Evolutionary conservation across 2,797 vertebrate species (phyloP), one percentile per base, ranked within the genome.

Genomic region (Babyrousa celebensis): DNA sequence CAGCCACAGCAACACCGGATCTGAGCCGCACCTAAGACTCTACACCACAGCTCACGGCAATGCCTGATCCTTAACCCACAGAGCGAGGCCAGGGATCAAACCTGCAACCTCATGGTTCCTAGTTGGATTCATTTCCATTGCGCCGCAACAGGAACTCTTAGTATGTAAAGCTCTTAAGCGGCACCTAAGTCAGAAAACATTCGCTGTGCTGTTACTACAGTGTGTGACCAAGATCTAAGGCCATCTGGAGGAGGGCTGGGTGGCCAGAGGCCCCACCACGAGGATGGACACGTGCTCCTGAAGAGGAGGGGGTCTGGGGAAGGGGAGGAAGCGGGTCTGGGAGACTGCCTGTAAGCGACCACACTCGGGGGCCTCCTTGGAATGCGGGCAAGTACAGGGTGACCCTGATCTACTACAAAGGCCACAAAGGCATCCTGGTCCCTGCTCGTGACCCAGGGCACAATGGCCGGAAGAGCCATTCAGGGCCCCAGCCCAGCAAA

Each of bases 381-480:
- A 96, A 94, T 92, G 63, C 20, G 40, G 62, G 96, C 97, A 97
- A 97, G 92, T 85, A 77, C 96, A 92, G 97, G 94, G 78, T 96
- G 96, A 94, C 85, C 72, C 65, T 94, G 71, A 18, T 75, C 67
- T 20, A 63, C 87, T 83, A 85, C 94, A 77, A 56, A n/a, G 48
- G 74, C 75, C 56, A 78, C 75, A 92, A 82, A 93, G 84, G 79
- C 85, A 84, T 97, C 91, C 97, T 79, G 96, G 77, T 80, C 93
- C 93, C 95, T 62, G 93, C 40, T 95, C 77, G 36, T 94, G 90
- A 95, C 96, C 85, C 0, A 9, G 92, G 80, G 48, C 62, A 98
- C 97, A 98, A 98, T 97, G 79, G 65, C 96, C 71, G 97, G 97
- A 98, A 98, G 71, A 60, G 85, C 75, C 48, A 32, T 16, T 83